Evolutionary conservation across 2,113 vertebrate species (phyloP).

Genomic region (Emberiza fucata): DNA sequence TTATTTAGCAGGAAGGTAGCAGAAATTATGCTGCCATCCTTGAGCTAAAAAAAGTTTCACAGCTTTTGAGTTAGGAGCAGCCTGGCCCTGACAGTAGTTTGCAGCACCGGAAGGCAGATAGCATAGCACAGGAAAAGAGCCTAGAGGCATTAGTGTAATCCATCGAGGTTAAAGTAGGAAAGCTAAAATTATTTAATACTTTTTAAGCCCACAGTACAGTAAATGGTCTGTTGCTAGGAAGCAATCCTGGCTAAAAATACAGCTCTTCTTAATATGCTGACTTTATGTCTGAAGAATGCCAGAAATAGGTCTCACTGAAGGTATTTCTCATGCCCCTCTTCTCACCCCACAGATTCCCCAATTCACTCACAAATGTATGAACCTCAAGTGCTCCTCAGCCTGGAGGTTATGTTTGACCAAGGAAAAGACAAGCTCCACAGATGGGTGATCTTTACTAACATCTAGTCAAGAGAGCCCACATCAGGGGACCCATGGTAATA

Average conservation of each 20-base stretch:
- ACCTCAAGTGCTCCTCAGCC: background rate
- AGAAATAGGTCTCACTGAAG: background rate
- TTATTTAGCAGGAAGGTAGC: background rate
- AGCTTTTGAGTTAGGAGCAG: background rate
- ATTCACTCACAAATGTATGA: accelerated
- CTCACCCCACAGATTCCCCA: accelerated
- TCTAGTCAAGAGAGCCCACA: background rate
- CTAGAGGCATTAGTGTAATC: conserved; percentile 53
- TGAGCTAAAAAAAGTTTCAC: background rate
- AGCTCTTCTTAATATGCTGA: background rate
- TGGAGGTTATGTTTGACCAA: background rate
- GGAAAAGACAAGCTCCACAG: background rate
- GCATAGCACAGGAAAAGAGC: conserved; percentile 4
- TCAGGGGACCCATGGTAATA: background rate
- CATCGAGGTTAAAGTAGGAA: conserved; percentile 46
- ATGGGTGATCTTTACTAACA: background rate
- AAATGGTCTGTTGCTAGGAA: conserved; percentile 33
- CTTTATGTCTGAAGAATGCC: background rate
- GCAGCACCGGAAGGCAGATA: background rate
- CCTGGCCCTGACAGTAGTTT: background rate
- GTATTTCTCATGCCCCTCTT: background rate
- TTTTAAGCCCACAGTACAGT: conserved; percentile 43
- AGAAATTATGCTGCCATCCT: background rate
- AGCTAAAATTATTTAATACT: conserved; percentile 66
- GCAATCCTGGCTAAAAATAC: conserved; percentile 36